Evolutionary conservation across 2,888 invertebrate genomes (phyloP).

Genomic region (Arge pagana): DNA sequence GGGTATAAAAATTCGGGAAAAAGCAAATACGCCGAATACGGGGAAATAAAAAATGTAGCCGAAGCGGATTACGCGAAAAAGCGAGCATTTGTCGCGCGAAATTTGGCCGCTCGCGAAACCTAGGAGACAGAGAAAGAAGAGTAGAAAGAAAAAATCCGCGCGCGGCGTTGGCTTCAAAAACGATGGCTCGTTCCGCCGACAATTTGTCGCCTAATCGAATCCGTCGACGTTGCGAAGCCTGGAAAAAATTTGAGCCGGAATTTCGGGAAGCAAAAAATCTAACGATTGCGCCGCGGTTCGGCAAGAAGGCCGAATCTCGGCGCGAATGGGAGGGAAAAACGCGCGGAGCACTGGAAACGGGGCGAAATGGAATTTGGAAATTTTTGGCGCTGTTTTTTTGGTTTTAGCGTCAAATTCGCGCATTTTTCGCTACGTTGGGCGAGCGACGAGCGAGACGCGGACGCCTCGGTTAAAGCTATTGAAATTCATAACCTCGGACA

Average conservation of each 20-base stretch:
- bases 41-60: too few species aligned
- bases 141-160: not conserved
- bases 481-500: constrained; percentile 59
- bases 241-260: constrained; percentile 50
- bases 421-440: not conserved
- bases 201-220: constrained; percentile 54
- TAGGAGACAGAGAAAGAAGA: not conserved
- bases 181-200: not conserved
- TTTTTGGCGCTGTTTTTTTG: not conserved
- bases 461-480: constrained; percentile 55
- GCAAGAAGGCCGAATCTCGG: too few species aligned
- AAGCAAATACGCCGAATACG: too few species aligned
- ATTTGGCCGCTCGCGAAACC: constrained; percentile 26
- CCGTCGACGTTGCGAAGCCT: constrained; percentile 56
- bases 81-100: too few species aligned
- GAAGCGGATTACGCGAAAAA: too few species aligned
- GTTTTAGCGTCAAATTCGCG: not conserved
- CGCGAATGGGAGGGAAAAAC: not conserved
- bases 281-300: too few species aligned
- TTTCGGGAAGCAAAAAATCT: too few species aligned
- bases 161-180: not conserved
- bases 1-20: too few species aligned
- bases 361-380: too few species aligned
- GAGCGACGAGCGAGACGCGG: constrained; percentile 6
- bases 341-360: too few species aligned